Conservation (phyloP, 2,888 invertebrate species). For the Cryptosula pallasiana region DNA sequence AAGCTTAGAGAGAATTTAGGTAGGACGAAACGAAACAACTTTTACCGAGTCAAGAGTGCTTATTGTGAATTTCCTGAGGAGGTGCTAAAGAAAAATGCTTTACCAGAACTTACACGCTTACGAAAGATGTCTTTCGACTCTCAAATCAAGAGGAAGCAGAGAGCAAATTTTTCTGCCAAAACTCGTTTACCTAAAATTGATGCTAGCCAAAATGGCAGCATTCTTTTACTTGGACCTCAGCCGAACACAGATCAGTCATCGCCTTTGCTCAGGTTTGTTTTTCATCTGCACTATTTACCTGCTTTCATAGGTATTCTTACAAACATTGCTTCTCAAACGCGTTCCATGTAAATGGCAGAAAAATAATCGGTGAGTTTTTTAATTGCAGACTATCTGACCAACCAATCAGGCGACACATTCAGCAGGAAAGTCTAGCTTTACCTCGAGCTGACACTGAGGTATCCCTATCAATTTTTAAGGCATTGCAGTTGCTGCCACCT, state of each 20-base stretch:
- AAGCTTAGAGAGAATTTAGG: slow-evolving; percentile 32
- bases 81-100: slow-evolving; percentile 30
- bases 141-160: slow-evolving; percentile 7
- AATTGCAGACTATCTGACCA: slow-evolving; percentile 37
- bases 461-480: slow-evolving; percentile 1
- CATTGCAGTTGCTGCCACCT: slow-evolving; percentile 11
- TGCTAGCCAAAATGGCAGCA: not conserved
- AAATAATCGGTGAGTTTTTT: too few relatives aligned
- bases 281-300: too few relatives aligned
- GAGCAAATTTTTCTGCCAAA: slow-evolving; percentile 15
- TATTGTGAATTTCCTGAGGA: slow-evolving; percentile 37
- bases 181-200: not conserved
- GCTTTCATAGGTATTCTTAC: too few relatives aligned
- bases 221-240: not conserved
- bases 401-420: slow-evolving; percentile 43
- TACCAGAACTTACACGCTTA: not conserved
- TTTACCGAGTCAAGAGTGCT: slow-evolving; percentile 38
- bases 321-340: too few relatives aligned
- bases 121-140: slow-evolving; percentile 5
- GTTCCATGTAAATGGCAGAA: too few relatives aligned
- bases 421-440: slow-evolving; percentile 31
- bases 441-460: not conserved
- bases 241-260: not conserved
- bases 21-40: slow-evolving; percentile 35
- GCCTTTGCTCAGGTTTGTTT: not conserved